These are phyloP conservation scores for Oreochromis aureus DNA, from an alignment of 2,113 vertebrate species.

Conservation along the genomic window DNA sequence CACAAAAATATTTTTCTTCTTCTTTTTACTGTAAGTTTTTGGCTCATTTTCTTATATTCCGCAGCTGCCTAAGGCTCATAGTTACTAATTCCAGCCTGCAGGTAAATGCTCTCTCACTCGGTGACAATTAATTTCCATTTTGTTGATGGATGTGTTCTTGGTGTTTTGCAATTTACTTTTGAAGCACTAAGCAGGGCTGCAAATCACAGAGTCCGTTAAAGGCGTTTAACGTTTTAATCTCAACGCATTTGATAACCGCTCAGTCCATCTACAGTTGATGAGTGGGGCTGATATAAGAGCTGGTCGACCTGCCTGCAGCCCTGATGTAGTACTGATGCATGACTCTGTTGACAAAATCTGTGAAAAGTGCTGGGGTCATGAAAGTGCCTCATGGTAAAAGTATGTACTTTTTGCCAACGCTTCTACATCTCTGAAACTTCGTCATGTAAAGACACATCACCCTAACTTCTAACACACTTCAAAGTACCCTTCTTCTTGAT, in stretches of 20 bases:
- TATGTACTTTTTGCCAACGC: not conserved
- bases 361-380: constrained; percentile 15
- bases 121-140: not conserved
- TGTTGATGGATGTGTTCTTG: not conserved
- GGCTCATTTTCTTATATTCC: not conserved
- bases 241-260: not conserved
- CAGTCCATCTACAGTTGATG: not conserved
- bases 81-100: not conserved
- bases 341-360: constrained; percentile 21
- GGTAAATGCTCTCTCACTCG: not conserved
- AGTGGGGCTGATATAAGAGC: not conserved
- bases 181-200: not conserved
- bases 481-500: not conserved
- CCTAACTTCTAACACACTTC: not conserved
- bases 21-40: accelerated
- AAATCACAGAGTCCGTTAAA: not conserved
- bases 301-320: constrained; percentile 11
- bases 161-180: not conserved
- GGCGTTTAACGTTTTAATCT: not conserved
- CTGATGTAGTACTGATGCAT: constrained; percentile 3
- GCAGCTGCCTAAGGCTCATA: not conserved
- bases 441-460: not conserved
- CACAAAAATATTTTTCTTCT: not conserved
- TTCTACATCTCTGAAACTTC: not conserved
- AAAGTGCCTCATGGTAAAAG: not conserved